phyloP scores from a whole-genome alignment of 2,797 vertebrate genomes.

The Sebastes minor region DNA sequence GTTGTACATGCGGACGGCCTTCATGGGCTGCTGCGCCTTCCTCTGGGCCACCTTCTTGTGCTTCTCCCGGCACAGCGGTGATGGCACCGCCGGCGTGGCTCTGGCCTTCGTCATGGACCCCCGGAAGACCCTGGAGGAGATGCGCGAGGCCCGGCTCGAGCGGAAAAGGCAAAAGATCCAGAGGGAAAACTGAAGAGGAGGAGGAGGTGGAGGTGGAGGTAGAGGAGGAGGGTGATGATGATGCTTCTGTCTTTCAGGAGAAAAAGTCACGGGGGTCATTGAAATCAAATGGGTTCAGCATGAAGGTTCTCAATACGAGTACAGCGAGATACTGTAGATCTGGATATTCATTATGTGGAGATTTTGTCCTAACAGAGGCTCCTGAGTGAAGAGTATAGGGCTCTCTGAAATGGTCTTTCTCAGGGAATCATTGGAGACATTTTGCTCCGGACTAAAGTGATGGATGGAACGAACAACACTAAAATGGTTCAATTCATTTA shows the following conservation, averaged over 20 bases:
- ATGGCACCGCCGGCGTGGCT: conserved; percentile 84
- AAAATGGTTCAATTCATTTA: not conserved
- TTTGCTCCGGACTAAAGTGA: not conserved
- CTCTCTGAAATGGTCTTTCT: not conserved
- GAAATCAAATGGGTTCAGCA: not conserved
- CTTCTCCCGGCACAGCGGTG: conserved; percentile 89
- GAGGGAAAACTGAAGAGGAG: conserved; percentile 45
- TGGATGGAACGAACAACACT: not conserved
- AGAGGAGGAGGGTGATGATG: not conserved
- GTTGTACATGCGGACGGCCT: conserved; percentile 88
- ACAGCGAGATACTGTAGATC: not conserved
- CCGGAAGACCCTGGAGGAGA: conserved; percentile 73
- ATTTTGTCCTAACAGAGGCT: not conserved
- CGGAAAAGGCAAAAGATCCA: conserved; percentile 45
- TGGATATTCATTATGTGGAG: not conserved
- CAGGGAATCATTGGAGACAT: not conserved
- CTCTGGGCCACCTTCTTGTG: conserved; percentile 95
- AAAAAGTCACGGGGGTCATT: not conserved
- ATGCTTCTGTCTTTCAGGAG: not conserved
- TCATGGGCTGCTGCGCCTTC: conserved; percentile 91
- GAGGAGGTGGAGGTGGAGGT: not conserved
- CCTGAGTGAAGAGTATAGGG: not conserved
- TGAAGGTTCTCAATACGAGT: not conserved
- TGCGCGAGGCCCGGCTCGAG: conserved; percentile 66
- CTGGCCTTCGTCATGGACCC: conserved; percentile 81